These are phyloP conservation scores for Caenorhabditis doughertyi DNA, from an alignment of 2,888 invertebrate species.

Conservation along the genomic window DNA sequence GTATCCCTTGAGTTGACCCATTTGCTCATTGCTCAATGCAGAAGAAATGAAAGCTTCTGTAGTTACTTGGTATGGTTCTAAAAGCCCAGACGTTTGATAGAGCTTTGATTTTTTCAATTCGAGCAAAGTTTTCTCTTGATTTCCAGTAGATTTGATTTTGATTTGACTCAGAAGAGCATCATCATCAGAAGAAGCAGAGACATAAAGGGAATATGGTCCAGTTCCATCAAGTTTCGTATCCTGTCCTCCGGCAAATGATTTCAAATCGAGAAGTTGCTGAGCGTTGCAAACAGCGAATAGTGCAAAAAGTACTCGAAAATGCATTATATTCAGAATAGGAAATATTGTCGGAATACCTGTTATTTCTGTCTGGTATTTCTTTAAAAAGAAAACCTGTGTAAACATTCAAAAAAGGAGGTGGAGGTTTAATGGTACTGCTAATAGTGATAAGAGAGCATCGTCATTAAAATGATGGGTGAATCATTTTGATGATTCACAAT, in stretches of 20 bases:
- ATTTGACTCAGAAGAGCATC: conserved; percentile 7
- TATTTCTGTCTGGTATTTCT: neutral
- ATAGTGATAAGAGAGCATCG: conserved; percentile 22
- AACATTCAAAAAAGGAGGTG: conserved; percentile 11
- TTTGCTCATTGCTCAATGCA: conserved; percentile 10
- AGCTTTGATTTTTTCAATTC: neutral
- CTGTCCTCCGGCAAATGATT: neutral
- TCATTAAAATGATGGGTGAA: conserved; percentile 7
- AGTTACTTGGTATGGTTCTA: conserved; percentile 22
- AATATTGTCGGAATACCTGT: conserved; percentile 14
- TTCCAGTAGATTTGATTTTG: neutral
- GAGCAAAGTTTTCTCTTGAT: neutral
- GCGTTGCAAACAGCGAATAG: conserved; percentile 32
- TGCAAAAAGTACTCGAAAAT: neutral
- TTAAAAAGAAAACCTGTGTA: conserved; percentile 26
- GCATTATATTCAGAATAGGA: conserved; percentile 15
- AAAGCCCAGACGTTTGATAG: neutral
- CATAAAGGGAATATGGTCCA: conserved; percentile 25
- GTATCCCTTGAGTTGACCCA: conserved; percentile 23
- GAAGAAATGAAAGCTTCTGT: neutral
- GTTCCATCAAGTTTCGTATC: neutral
- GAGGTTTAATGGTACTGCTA: conserved; percentile 5
- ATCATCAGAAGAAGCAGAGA: conserved; percentile 29
- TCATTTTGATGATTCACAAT: conserved; percentile 28
- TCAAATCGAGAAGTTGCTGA: conserved; percentile 20